Conservation (phyloP, 1,140 invertebrate genomes). For the Drosophila punjabiensis region DNA sequence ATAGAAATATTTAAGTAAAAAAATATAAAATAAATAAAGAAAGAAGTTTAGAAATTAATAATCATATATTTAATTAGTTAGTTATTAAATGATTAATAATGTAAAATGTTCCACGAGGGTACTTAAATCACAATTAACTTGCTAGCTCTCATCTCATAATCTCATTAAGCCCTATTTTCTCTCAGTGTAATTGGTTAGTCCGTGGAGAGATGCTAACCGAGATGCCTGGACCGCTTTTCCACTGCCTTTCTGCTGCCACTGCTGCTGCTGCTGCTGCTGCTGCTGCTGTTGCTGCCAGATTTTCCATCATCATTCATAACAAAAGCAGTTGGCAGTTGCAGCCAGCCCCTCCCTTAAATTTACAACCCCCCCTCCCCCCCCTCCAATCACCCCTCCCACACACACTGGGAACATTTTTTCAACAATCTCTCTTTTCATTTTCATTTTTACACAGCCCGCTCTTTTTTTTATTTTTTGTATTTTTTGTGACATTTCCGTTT, state of each 20-base stretch:
- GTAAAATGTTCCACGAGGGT: accelerated
- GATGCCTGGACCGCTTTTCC: slow-evolving; percentile 35
- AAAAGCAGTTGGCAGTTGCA: slow-evolving; percentile 83
- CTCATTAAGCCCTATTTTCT: neutral
- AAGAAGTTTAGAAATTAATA: no score
- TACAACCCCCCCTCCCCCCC: neutral
- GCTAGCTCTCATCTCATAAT: no score
- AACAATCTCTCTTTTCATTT: slow-evolving; percentile 40
- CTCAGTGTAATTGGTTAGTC: slow-evolving; percentile 37
- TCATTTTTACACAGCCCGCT: slow-evolving; percentile 39
- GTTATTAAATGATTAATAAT: neutral
- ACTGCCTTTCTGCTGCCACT: slow-evolving; percentile 24
- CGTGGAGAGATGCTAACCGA: slow-evolving; percentile 25
- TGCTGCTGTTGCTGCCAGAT: slow-evolving; percentile 77
- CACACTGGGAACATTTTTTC: slow-evolving; percentile 39
- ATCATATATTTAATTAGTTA: no score
- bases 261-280: slow-evolving; percentile 34
- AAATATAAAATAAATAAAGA: no score
- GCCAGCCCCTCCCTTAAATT: slow-evolving; percentile 17
- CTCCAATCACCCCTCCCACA: neutral
- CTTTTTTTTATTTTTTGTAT: slow-evolving; percentile 25
- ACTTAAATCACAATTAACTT: no score
- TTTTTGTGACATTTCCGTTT: slow-evolving; percentile 78
- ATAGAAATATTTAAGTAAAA: no score
- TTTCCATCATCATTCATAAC: slow-evolving; percentile 82